Conservation (phyloP, 1,140 invertebrate species). For the Philopotamus ludificatus region DNA sequence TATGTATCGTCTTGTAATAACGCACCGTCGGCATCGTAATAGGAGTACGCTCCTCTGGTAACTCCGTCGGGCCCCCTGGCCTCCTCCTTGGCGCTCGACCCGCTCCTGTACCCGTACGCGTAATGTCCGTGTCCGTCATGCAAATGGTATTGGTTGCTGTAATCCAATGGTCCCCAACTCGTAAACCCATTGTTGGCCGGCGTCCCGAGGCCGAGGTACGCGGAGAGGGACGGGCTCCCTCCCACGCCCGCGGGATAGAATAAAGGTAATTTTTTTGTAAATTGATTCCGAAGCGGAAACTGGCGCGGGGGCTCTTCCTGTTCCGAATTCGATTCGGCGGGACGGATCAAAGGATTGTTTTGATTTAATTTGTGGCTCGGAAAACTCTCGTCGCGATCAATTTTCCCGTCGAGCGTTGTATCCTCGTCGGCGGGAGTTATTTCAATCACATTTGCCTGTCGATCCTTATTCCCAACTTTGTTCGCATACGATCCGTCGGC, state of each 20-base stretch:
- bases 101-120: conserved; percentile 62
- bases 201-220: background rate
- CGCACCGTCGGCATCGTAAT: conserved; percentile 61
- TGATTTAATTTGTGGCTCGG: background rate
- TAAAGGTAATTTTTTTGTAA: too few species aligned
- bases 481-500: background rate
- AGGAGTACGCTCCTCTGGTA: conserved; percentile 63
- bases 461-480: background rate
- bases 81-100: conserved; percentile 59
- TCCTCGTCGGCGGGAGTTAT: background rate
- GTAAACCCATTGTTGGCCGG: background rate
- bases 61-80: conserved; percentile 59
- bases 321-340: background rate
- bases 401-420: too few species aligned
- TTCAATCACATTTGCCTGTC: background rate
- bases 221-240: too few species aligned
- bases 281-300: too few species aligned
- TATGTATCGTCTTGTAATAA: background rate
- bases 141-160: conserved; percentile 49
- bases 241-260: too few species aligned
- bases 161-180: background rate
- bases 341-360: background rate
- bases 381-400: background rate
- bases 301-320: too few species aligned
- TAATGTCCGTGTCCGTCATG: conserved; percentile 62